A percentile compares a stretch with the other conserved stretches of the same genome.
Evolutionary conservation across 92 coral and sea anemone species (phyloP).

Genomic region (Porites divaricata): DNA sequence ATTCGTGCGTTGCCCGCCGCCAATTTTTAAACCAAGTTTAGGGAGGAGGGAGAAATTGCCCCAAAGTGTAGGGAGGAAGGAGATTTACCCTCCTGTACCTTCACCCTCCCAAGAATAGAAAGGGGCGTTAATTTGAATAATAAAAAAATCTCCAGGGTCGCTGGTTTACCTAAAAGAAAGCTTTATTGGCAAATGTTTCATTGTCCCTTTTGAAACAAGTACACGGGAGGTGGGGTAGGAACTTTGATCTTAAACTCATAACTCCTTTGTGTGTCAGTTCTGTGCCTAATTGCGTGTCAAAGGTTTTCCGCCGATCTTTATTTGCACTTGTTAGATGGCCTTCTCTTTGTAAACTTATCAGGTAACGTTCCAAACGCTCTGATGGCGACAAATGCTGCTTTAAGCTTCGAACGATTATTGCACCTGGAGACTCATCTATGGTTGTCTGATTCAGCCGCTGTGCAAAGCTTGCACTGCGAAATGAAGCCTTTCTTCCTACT

Average conservation of each 20-base stretch:
- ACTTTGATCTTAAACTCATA: constrained; percentile 37
- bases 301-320: neutral
- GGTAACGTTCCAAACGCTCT: constrained; percentile 29
- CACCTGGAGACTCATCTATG: neutral
- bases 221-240: constrained; percentile 52
- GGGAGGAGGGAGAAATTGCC: no score
- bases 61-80: no score
- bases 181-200: no score
- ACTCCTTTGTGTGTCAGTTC: constrained; percentile 25
- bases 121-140: no score
- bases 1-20: no score
- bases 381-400: constrained; percentile 28
- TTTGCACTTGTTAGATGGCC: constrained; percentile 30
- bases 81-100: no score
- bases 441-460: constrained; percentile 4
- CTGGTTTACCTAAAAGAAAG: no score
- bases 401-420: constrained; percentile 24
- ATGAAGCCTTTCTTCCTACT: neutral
- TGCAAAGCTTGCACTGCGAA: constrained; percentile 16
- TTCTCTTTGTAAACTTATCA: constrained; percentile 22
- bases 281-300: constrained; percentile 3
- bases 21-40: no score
- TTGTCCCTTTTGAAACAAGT: constrained; percentile 40
- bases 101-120: no score
- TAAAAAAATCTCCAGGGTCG: no score